Evolutionary conservation across 2,113 vertebrate species (phyloP).

Genomic region (Hoplias malabaricus): DNA sequence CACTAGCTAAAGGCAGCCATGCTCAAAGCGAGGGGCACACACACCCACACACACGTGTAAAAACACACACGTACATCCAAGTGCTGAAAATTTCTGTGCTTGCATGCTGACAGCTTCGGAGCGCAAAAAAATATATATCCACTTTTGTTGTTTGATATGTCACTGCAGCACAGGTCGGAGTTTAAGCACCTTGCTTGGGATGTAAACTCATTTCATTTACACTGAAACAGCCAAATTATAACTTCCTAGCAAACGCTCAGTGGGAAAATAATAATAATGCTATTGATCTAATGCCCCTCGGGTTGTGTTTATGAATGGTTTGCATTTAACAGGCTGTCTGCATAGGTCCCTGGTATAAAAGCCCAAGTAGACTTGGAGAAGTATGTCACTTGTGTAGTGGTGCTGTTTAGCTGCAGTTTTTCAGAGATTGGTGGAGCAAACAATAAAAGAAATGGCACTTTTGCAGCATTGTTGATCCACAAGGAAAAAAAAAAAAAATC

Average conservation of each 20-base stretch:
- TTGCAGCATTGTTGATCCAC: conserved; percentile 50
- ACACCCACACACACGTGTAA: background rate
- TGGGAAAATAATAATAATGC: background rate
- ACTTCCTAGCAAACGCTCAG: background rate
- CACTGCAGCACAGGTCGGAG: conserved; percentile 1
- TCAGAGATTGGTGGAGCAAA: conserved; percentile 23
- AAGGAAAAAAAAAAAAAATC: background rate
- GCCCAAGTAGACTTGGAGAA: background rate
- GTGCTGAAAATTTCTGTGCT: background rate
- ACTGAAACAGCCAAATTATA: background rate
- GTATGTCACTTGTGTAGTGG: background rate
- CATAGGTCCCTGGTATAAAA: conserved; percentile 2
- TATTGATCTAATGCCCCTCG: conserved; percentile 27
- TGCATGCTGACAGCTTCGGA: conserved; percentile 20
- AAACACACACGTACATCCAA: background rate
- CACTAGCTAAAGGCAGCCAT: conserved; percentile 13
- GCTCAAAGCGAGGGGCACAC: conserved; percentile 7
- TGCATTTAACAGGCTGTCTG: conserved; percentile 23
- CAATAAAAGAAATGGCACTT: conserved; percentile 63
- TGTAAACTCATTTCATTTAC: conserved; percentile 23
- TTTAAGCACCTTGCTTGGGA: conserved; percentile 13
- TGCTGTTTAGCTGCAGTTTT: background rate
- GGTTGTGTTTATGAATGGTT: conserved; percentile 11
- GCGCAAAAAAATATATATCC: background rate
- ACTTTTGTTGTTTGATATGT: background rate